Conservation (phyloP, 2,113 vertebrate genomes). For the Hippotragus niger region DNA sequence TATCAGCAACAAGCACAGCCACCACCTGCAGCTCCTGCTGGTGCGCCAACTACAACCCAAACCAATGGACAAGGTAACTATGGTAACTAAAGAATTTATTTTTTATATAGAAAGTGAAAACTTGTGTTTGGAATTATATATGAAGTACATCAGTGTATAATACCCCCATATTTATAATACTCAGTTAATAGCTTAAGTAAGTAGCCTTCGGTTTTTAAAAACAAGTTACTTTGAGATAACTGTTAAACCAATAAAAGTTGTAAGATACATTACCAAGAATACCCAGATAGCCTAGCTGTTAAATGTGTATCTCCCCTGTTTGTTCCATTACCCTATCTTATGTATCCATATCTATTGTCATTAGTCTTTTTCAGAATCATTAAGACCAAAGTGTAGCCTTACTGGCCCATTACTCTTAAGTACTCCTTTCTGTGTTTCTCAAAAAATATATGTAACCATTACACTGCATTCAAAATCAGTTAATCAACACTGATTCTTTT, state of each 20-base stretch:
- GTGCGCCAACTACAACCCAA: constrained; percentile 91
- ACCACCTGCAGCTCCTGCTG: constrained; percentile 92
- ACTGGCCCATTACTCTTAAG: not conserved
- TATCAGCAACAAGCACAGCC: constrained; percentile 96
- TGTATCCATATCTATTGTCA: not conserved
- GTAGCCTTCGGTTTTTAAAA: not conserved
- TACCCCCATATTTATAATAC: not conserved
- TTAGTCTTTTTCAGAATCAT: not conserved
- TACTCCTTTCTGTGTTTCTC: not conserved
- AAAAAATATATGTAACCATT: not conserved
- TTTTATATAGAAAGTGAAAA: not conserved
- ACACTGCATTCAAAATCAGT: not conserved
- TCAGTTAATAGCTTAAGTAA: not conserved
- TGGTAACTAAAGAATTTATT: not conserved
- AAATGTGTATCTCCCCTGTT: not conserved
- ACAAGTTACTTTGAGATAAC: not conserved
- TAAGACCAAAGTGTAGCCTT: not conserved
- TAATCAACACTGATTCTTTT: not conserved
- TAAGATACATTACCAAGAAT: not conserved
- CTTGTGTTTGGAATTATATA: not conserved
- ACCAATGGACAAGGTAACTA: constrained; percentile 95
- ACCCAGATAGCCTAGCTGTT: not conserved
- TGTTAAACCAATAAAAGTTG: not conserved
- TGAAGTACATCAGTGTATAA: not conserved
- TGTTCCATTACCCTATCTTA: not conserved